Evolutionary conservation across 2,797 vertebrate genomes (phyloP).

Genomic region (Acropternis orthonyx): DNA sequence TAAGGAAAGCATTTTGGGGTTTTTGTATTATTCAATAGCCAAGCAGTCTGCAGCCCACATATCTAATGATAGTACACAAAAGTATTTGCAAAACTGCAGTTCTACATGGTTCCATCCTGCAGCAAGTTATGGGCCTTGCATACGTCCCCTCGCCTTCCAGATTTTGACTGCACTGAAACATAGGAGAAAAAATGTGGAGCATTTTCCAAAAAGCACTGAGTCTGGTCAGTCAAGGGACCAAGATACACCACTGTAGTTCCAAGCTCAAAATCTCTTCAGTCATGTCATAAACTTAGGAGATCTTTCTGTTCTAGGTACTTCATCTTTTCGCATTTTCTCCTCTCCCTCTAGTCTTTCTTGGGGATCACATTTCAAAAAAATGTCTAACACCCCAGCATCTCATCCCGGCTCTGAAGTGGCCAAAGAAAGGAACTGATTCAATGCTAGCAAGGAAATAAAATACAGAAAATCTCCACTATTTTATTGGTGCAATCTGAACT

Average conservation of each 20-base stretch:
- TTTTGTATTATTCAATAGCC: background rate
- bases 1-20: background rate
- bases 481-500: background rate
- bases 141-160: background rate
- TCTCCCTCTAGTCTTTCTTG: background rate
- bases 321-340: background rate
- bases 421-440: background rate
- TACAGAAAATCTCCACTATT: background rate
- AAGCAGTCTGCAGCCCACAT: background rate
- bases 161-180: background rate
- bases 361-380: background rate
- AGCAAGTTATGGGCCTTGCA: background rate
- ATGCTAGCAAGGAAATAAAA: background rate
- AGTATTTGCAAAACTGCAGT: background rate
- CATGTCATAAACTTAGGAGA: background rate
- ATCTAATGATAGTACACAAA: background rate
- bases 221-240: background rate
- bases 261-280: background rate
- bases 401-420: background rate
- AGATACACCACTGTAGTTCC: background rate
- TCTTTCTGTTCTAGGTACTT: background rate
- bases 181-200: background rate
- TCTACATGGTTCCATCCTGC: background rate
- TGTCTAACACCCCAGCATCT: background rate
- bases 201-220: background rate